Conservation (phyloP, 2,888 invertebrate species). For the Agrotis segetum region DNA sequence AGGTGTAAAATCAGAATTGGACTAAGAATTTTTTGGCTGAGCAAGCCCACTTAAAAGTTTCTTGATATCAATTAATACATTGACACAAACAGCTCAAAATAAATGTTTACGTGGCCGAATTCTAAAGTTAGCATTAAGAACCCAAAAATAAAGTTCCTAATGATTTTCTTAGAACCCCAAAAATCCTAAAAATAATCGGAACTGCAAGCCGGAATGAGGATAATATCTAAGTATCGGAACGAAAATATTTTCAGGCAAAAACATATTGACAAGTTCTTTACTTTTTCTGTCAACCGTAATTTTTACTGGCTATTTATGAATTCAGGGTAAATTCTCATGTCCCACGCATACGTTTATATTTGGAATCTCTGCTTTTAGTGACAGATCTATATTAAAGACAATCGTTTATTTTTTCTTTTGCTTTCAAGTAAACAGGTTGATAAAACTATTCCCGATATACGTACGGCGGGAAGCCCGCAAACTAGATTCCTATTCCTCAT, state of each 20-base stretch:
- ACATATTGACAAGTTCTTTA: not conserved
- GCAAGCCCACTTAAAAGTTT: not conserved
- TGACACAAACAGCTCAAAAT: not conserved
- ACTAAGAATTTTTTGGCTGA: too few relatives aligned
- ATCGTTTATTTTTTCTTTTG: not conserved
- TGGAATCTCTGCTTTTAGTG: conserved; percentile 32
- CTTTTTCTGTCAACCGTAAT: conserved; percentile 21
- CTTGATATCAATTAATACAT: not conserved
- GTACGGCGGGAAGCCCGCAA: too few relatives aligned
- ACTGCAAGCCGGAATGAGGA: not conserved
- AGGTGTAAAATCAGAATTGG: too few relatives aligned
- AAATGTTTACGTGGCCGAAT: not conserved
- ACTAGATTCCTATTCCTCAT: too few relatives aligned
- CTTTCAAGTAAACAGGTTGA: not conserved
- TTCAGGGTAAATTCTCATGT: conserved; percentile 31
- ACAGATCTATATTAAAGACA: conserved; percentile 18
- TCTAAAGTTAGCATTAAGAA: not conserved
- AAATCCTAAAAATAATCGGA: not conserved
- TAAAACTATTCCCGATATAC: not conserved
- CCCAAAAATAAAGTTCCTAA: not conserved
- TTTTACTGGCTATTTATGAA: conserved; percentile 41
- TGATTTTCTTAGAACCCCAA: not conserved
- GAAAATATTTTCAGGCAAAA: conserved; percentile 6
- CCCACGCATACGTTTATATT: conserved; percentile 42
- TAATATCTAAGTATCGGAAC: not conserved